Evolutionary conservation across 1,140 invertebrate species (phyloP).

Genomic region (Papilio xuthus): DNA sequence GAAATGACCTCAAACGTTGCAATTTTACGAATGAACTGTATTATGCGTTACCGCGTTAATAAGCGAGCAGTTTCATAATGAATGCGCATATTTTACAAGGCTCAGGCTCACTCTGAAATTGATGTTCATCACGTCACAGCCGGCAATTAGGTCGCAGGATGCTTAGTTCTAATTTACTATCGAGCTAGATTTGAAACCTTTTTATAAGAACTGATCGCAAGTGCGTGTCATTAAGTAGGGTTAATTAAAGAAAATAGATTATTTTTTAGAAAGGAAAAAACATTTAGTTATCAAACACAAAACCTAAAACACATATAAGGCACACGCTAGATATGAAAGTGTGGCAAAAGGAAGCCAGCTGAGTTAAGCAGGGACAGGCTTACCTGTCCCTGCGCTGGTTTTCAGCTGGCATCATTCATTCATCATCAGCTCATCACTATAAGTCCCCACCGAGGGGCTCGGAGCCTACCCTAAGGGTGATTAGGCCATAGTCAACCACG

Average conservation of each 20-base stretch:
- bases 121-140: conserved; percentile 7
- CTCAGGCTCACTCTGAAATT: not conserved
- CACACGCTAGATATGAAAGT: no score
- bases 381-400: no score
- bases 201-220: not conserved
- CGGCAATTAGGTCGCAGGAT: conserved; percentile 15
- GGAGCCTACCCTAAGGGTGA: no score
- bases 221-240: not conserved
- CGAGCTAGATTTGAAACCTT: not conserved
- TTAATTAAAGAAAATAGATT: not conserved
- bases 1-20: not conserved
- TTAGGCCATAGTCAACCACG: no score
- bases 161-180: conserved; percentile 2
- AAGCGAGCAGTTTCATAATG: conserved; percentile 26
- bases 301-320: no score
- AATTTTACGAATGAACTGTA: not conserved
- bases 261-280: no score
- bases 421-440: no score
- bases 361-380: no score
- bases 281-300: no score
- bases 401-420: no score
- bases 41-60: conserved; percentile 9
- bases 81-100: conserved; percentile 33
- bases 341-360: no score
- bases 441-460: no score